A percentile compares a stretch with the other conserved stretches of the same genome.
Conservation (phyloP, 2,888 invertebrate genomes). For the Drosophila niveifrons region DNA sequence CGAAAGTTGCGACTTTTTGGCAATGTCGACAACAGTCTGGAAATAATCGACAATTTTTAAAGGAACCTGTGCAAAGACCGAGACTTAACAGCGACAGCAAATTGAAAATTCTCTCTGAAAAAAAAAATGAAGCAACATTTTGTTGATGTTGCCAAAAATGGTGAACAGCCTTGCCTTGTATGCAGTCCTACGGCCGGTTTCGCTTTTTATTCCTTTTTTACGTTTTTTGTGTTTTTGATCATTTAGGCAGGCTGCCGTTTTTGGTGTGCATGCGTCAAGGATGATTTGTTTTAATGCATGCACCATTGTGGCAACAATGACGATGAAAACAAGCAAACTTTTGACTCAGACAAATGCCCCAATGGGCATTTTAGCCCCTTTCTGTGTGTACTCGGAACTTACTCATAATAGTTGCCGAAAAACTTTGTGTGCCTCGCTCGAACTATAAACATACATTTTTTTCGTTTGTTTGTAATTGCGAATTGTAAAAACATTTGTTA, state of each 20-base stretch:
- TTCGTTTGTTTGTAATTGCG: conserved; percentile 16
- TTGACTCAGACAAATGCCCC: background rate
- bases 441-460: background rate
- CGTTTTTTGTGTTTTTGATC: conserved; percentile 17
- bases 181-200: conserved; percentile 70
- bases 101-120: conserved; percentile 50
- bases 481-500: conserved; percentile 23
- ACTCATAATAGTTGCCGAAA: background rate
- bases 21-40: conserved; percentile 54
- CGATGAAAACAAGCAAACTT: background rate
- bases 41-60: conserved; percentile 75
- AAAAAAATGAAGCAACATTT: conserved; percentile 44
- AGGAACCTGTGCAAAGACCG: conserved; percentile 43
- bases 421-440: background rate
- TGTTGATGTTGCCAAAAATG: conserved; percentile 72
- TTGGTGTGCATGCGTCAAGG: conserved; percentile 78
- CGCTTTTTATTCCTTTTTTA: conserved; percentile 45
- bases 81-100: conserved; percentile 6
- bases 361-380: conserved; percentile 17
- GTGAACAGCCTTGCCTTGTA: conserved; percentile 75
- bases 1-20: conserved; percentile 68
- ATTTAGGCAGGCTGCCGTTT: conserved; percentile 64
- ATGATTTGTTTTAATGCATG: conserved; percentile 68
- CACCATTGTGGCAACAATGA: conserved; percentile 31
- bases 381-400: conserved; percentile 6